These are phyloP conservation scores for Nematopogon swammerdamellus DNA, from an alignment of 2,888 invertebrate genomes.

Conservation along the genomic window DNA sequence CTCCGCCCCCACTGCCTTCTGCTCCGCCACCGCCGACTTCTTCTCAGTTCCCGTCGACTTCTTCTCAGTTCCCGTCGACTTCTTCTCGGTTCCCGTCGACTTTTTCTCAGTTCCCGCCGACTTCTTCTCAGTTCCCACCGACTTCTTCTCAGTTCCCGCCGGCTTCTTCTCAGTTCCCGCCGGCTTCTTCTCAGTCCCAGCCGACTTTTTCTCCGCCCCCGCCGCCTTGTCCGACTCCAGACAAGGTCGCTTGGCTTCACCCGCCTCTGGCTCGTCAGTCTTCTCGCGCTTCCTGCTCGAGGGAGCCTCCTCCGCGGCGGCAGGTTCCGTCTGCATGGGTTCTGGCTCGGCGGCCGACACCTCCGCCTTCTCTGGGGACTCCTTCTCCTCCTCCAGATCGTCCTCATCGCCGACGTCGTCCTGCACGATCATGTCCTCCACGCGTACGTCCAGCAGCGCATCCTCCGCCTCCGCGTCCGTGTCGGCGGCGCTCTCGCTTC, in stretches of 20 bases:
- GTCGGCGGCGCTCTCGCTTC: conserved; percentile 36
- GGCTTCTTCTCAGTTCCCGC: no score
- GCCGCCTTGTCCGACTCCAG: conserved; percentile 26
- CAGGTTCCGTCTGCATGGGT: conserved; percentile 7
- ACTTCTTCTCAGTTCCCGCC: no score
- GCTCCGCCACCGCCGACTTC: no score
- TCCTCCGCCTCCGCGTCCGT: conserved; percentile 29
- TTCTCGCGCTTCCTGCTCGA: conserved; percentile 32
- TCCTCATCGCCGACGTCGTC: conserved; percentile 46
- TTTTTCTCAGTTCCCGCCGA: no score
- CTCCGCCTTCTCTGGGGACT: conserved; percentile 24
- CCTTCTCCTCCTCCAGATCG: conserved; percentile 25
- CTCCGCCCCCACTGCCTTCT: conserved; percentile 14
- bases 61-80: no score
- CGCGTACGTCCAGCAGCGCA: conserved; percentile 14
- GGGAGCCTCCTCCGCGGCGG: background rate
- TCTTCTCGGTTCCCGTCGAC: no score
- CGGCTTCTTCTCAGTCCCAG: no score
- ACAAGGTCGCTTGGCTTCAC: conserved; percentile 35
- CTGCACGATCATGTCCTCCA: conserved; percentile 50
- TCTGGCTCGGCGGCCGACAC: conserved; percentile 1
- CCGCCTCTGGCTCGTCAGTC: conserved; percentile 32
- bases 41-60: no score
- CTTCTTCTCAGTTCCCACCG: no score
- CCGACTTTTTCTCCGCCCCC: no score